These are phyloP conservation scores for Eudemis profundana DNA, from an alignment of 2,888 invertebrate genomes.

Conservation along the genomic window DNA sequence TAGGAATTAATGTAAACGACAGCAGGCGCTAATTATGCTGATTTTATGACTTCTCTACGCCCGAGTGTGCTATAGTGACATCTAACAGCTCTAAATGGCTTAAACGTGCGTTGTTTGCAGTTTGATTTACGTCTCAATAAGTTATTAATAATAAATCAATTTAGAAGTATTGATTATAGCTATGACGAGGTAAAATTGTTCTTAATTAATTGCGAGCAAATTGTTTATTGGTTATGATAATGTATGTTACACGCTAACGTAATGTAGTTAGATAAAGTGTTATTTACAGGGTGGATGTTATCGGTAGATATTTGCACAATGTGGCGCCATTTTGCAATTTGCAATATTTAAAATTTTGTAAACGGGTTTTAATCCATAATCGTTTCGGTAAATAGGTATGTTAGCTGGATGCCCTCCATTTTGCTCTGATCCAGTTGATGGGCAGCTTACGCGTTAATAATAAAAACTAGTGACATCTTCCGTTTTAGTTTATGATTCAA, in stretches of 20 bases:
- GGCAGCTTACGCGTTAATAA: too few relatives aligned
- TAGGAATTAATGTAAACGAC: slow-evolving; percentile 70
- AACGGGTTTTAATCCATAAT: neutral
- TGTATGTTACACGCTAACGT: slow-evolving; percentile 20
- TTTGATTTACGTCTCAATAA: slow-evolving; percentile 43
- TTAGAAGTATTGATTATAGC: slow-evolving; percentile 37
- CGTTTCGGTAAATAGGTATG: too few relatives aligned
- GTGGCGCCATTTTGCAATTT: neutral
- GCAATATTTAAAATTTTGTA: neutral
- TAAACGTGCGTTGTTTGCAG: slow-evolving; percentile 37
- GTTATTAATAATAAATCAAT: slow-evolving; percentile 41
- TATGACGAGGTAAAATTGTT: slow-evolving; percentile 27
- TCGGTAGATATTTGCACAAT: neutral
- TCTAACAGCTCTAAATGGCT: slow-evolving; percentile 35
- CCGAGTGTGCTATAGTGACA: slow-evolving; percentile 39
- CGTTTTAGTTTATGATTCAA: neutral
- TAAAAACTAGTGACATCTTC: too few relatives aligned
- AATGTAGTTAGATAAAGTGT: slow-evolving; percentile 3
- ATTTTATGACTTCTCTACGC: slow-evolving; percentile 58
- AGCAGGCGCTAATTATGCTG: slow-evolving; percentile 65
- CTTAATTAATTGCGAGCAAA: slow-evolving; percentile 39
- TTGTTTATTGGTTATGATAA: slow-evolving; percentile 26
- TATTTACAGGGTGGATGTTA: slow-evolving; percentile 18
- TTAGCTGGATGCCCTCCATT: too few relatives aligned
- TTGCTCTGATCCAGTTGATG: too few relatives aligned